Base-by-base conservation (phyloP, 2,797 vertebrate genomes). In the Macrochelys suwanniensis region DNA sequence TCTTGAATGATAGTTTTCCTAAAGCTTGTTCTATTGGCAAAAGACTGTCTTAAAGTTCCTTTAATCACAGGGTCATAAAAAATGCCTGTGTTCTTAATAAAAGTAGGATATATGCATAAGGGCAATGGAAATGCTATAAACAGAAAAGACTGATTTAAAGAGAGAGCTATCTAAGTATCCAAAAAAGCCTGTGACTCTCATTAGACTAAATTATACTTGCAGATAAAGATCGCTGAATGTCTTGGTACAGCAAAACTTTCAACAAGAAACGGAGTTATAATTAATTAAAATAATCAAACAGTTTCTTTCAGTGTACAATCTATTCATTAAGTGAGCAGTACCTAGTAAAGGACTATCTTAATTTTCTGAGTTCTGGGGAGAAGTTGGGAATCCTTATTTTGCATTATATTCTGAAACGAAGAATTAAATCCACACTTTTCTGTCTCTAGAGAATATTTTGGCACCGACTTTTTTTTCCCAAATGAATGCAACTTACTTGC, bases 1-100 rank as follows among this genome's bases (percentile, higher is more conserved):
- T 33, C 80, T 77, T n/a, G 33, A 37, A 28, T 37, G 47, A 49
- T 15, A 3, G 2, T 25, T 81, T 5, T 82, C 10, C 78, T 45
- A 57, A 74, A 92, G 81, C 13, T 37, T 74, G 65, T 65, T 88
- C 76, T 84, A 56, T 4, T 84, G 17, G 50, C 25, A 21, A 13
- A 88, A 92, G 53, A 77, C 9, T 54, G 86, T 76, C 17, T 90
- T 81, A 26, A 80, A 80, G n/a, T 80, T 80, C 92, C 42, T 87
- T 68, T 91, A 82, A 45, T 65, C 80, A 88, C 68, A 89, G 9
- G 76, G 26, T 47, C 21, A 5, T 50, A 65, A 74, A 95, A 89
- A 81, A 76, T 33, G 37, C 2, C 56, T 25, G 26, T 56, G 31
- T 33, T 94, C 42, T 3, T 77, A 49, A 45, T 0, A 2, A 31